These are phyloP conservation scores for Metopia argyrocephala DNA, from an alignment of 2,888 invertebrate genomes.

Conservation along the genomic window DNA sequence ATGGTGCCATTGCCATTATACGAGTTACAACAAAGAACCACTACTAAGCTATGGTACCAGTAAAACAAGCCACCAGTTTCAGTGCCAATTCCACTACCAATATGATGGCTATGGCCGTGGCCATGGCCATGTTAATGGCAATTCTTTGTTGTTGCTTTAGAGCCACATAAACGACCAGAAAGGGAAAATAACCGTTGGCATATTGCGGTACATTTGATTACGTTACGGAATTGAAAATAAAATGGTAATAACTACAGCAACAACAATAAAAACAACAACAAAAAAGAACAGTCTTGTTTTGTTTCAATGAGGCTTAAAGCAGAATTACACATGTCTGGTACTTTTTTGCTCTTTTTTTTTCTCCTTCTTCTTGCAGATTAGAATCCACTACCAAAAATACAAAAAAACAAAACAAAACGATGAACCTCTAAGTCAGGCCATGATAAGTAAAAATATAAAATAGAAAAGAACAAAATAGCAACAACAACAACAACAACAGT, in stretches of 20 bases:
- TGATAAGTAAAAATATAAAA: background rate
- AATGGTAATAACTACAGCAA: constrained; percentile 31
- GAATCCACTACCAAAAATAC: constrained; percentile 49
- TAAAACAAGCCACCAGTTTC: constrained; percentile 3
- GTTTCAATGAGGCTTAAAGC: constrained; percentile 43
- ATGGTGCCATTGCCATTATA: constrained; percentile 35
- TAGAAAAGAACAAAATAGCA: too few relatives aligned
- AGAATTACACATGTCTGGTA: constrained; percentile 57
- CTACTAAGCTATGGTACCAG: background rate
- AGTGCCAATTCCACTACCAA: too few relatives aligned
- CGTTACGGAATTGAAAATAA: constrained; percentile 53
- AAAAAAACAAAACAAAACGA: background rate
- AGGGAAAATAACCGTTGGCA: constrained; percentile 76
- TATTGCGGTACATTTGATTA: constrained; percentile 69
- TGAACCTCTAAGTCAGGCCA: constrained; percentile 23
- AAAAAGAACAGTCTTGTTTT: constrained; percentile 11
- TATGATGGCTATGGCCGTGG: too few relatives aligned
- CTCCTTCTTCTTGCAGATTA: constrained; percentile 26
- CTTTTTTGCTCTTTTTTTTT: constrained; percentile 30
- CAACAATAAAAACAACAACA: constrained; percentile 17
- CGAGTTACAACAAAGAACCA: constrained; percentile 15
- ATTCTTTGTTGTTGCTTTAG: constrained; percentile 19
- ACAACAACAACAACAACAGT: background rate
- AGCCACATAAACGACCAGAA: constrained; percentile 70
- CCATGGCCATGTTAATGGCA: constrained; percentile 30